These are phyloP conservation scores for Hypomecis atomaria DNA, from an alignment of 2,888 invertebrate species.

Conservation along the genomic window DNA sequence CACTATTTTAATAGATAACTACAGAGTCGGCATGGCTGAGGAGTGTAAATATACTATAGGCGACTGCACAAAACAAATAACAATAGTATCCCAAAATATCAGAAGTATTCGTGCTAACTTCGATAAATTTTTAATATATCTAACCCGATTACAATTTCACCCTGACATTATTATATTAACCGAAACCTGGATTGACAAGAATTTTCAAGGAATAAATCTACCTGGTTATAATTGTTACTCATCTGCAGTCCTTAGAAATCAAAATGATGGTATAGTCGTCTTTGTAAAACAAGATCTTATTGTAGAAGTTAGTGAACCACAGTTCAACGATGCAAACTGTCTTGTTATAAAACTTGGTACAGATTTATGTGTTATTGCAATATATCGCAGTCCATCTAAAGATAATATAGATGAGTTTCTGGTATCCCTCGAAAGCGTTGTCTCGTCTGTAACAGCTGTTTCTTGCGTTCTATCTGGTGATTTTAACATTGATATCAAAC, in stretches of 20 bases:
- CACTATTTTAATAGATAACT: constrained; percentile 6
- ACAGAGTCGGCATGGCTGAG: background rate
- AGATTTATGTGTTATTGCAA: background rate
- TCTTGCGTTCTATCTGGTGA: constrained; percentile 11
- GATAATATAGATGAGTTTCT: constrained; percentile 4
- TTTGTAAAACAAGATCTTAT: constrained; percentile 3
- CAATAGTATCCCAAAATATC: constrained; percentile 15
- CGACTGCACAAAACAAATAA: background rate
- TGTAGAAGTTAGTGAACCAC: constrained; percentile 6
- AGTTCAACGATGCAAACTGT: constrained; percentile 18
- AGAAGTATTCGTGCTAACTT: constrained; percentile 15
- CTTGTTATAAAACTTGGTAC: constrained; percentile 3
- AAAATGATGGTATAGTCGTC: constrained; percentile 20
- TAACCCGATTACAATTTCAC: constrained; percentile 5
- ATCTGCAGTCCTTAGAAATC: constrained; percentile 8
- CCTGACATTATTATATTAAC: constrained; percentile 20
- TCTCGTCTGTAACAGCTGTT: background rate
- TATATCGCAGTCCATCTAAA: constrained; percentile 7
- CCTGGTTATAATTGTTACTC: constrained; percentile 5
- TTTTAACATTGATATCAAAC: constrained; percentile 10
- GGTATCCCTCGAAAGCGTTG: background rate
- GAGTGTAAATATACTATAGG: constrained; percentile 6
- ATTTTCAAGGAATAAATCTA: constrained; percentile 6
- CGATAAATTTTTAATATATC: constrained; percentile 6
- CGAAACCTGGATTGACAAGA: constrained; percentile 12